These are phyloP conservation scores for Corydoras sp. DNA, from an alignment of 2,113 vertebrate genomes.

Conservation along the genomic window DNA sequence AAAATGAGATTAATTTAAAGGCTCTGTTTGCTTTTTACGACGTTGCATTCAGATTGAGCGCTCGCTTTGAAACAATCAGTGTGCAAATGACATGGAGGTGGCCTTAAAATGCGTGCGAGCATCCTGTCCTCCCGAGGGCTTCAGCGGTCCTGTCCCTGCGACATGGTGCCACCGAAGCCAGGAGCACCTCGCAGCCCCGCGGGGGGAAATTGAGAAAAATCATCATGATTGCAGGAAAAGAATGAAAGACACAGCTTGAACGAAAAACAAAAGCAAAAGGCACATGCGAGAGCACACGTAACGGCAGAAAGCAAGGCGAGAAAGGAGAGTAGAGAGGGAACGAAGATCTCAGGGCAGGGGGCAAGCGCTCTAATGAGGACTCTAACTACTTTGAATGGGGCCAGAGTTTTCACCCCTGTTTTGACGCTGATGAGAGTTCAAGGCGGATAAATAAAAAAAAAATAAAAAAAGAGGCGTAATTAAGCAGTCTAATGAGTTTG, in stretches of 20 bases:
- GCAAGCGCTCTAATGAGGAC: conserved; percentile 45
- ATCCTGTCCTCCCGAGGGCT: conserved; percentile 47
- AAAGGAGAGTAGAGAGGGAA: no score
- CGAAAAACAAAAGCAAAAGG: conserved; percentile 45
- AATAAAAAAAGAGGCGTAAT: conserved; percentile 79
- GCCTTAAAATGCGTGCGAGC: conserved; percentile 34
- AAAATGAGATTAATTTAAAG: no score
- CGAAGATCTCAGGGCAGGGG: no score
- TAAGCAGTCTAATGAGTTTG: conserved; percentile 98
- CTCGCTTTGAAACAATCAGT: conserved; percentile 41
- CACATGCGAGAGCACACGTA: conserved; percentile 40
- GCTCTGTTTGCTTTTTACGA: conserved; percentile 45
- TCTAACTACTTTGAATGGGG: conserved; percentile 46
- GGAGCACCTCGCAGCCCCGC: conserved; percentile 47
- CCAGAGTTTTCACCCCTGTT: conserved; percentile 57
- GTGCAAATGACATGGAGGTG: conserved; percentile 36
- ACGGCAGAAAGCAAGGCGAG: conserved; percentile 8
- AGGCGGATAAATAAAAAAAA: conserved; percentile 59
- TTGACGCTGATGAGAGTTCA: conserved; percentile 62
- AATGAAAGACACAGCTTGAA: conserved; percentile 46
- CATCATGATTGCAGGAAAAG: conserved; percentile 41
- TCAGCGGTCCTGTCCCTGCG: conserved; percentile 49
- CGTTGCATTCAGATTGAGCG: conserved; percentile 49
- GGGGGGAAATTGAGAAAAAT: conserved; percentile 48
- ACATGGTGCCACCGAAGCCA: conserved; percentile 32